phyloP scores from a whole-genome alignment of 1,140 invertebrate genomes.

The Drosophila bocki region DNA sequence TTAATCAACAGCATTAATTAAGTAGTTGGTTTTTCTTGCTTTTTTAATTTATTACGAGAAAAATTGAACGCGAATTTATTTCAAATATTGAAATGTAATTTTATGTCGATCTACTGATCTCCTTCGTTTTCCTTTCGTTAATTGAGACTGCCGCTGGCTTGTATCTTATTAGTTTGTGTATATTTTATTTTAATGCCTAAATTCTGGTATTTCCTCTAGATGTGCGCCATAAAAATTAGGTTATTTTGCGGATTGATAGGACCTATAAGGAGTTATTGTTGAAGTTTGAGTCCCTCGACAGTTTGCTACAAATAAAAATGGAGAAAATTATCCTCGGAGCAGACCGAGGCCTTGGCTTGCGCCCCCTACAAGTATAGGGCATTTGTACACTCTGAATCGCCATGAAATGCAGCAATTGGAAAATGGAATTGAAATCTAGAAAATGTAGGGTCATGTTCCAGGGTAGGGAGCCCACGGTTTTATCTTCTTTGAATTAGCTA shows the following conservation, averaged over 20 bases:
- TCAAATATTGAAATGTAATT: slow-evolving; percentile 65
- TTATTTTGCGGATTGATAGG: slow-evolving; percentile 52
- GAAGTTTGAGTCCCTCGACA: slow-evolving; percentile 81
- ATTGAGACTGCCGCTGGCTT: slow-evolving; percentile 32
- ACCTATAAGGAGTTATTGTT: slow-evolving; percentile 77
- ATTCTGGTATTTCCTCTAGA: slow-evolving; percentile 61
- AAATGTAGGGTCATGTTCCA: background rate
- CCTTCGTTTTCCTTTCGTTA: slow-evolving; percentile 31
- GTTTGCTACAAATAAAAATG: slow-evolving; percentile 53
- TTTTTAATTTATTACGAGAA: slow-evolving; percentile 47
- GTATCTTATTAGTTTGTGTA: slow-evolving; percentile 59
- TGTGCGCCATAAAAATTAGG: slow-evolving; percentile 48
- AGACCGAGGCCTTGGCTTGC: slow-evolving; percentile 17
- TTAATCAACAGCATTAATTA: slow-evolving; percentile 65
- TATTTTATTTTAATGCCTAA: slow-evolving; percentile 77
- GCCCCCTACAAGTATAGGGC: background rate
- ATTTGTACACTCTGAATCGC: slow-evolving; percentile 2
- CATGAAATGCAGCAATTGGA: background rate
- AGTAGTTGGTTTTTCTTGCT: slow-evolving; percentile 18
- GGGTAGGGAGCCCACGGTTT: background rate
- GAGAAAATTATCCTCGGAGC: slow-evolving; percentile 24
- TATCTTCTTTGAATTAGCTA: slow-evolving; percentile 18
- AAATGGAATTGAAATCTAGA: background rate
- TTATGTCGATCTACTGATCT: slow-evolving; percentile 43
- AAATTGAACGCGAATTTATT: slow-evolving; percentile 75